Evolutionary conservation across 92 coral and sea anemone species (phyloP), one percentile per base, ranked within the genome.

Genomic region (Diadumene lineata): DNA sequence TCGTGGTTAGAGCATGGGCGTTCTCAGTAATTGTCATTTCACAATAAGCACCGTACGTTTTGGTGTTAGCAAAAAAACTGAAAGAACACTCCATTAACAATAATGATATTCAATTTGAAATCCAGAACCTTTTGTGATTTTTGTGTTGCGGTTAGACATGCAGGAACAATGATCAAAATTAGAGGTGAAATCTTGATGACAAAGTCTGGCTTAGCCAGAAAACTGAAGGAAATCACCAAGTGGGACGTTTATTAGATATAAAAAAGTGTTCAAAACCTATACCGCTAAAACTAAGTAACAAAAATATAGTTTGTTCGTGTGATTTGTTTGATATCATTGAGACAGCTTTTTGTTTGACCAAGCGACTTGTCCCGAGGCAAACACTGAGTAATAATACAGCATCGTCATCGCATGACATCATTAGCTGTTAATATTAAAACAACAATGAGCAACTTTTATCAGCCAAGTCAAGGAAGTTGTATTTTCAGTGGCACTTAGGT

Each of bases 311-410:
- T 2, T 70, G 11, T 34, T 33, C 24, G 77, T 19, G 23, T 31
- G 31, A n/a, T n/a, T n/a, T n/a, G n/a, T n/a, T n/a, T n/a, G n/a
- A n/a, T n/a, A n/a, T 56, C 17, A 7, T 8, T 56, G 21, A n/a
- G 55, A 34, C 50, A 61, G 77, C 31, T 56, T 72, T 56, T 56
- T 43, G 53, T 7, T 8, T 53, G 44, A 32, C 31, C 21, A 13
- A 53, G 27, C 66, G 77, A 56, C 77, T 60, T 72, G 66, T 72
- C 77, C 77, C 26, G 53, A 56, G 77, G 77, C 77, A 46, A 56
- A 22, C 46, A 24, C 67, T 1, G n/a, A n/a, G n/a, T n/a, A n/a
- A n/a, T n/a, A 21, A 16, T 57, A 0, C 1, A 62, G 31, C 21
- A 28, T 10, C 19, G n/a, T 28, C 38, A 29, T 28, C 17, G 68